Conservation (phyloP, 1,140 invertebrate species). For the Lasioglossum albipes region DNA sequence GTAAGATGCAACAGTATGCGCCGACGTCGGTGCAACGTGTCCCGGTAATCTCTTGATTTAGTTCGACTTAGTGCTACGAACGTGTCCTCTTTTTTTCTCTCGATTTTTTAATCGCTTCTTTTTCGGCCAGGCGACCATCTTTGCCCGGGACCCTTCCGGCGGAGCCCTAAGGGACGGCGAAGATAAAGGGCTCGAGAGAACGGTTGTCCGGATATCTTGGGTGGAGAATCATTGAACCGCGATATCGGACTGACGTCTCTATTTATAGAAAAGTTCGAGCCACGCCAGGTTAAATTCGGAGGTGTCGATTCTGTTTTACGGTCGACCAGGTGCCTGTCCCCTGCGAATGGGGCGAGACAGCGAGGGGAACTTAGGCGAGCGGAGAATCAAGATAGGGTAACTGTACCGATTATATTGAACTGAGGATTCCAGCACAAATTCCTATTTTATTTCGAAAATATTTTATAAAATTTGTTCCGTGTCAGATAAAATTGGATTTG, state of each 20-base stretch:
- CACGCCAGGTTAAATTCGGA: constrained; percentile 24
- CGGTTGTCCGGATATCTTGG: constrained; percentile 22
- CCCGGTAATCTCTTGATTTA: constrained; percentile 71
- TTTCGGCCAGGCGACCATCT: neutral
- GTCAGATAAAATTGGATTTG: too few species aligned
- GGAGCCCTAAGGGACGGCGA: constrained; percentile 1
- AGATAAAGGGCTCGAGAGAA: constrained; percentile 28
- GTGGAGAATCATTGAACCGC: constrained; percentile 28
- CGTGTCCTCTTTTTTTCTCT: neutral
- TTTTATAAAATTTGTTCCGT: too few species aligned
- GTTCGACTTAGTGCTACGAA: constrained; percentile 54
- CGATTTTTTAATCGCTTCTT: neutral
- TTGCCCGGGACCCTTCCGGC: constrained; percentile 29
- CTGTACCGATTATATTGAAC: too few species aligned
- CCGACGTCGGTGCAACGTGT: constrained; percentile 16
- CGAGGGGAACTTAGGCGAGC: neutral
- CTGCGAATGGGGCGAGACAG: neutral
- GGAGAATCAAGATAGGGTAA: neutral
- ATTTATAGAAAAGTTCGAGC: constrained; percentile 42
- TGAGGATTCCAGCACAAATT: too few species aligned
- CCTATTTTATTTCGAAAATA: too few species aligned
- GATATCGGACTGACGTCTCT: constrained; percentile 54
- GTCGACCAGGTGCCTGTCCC: neutral
- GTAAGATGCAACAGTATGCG: constrained; percentile 22
- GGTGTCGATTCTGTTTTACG: constrained; percentile 14